A percentile compares a stretch with the other conserved stretches of the same genome.
phyloP scores from a whole-genome alignment of 2,113 vertebrate species.

The Bubo scandiacus region DNA sequence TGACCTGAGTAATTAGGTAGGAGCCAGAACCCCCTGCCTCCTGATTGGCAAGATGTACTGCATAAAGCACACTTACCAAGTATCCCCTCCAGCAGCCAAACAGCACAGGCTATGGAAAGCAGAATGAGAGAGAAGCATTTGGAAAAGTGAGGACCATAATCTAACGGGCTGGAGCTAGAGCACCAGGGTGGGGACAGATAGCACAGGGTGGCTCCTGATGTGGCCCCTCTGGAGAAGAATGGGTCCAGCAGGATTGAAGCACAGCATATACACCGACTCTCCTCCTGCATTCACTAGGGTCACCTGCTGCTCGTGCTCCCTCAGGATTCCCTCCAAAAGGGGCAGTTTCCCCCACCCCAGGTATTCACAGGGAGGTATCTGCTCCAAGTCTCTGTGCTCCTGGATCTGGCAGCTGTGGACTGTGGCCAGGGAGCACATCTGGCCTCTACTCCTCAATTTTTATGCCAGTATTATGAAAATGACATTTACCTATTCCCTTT shows the following conservation, averaged over 20 bases:
- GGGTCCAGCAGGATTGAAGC: background rate
- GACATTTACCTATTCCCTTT: conserved; percentile 15
- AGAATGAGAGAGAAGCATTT: background rate
- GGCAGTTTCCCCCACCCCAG: background rate
- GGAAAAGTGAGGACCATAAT: background rate
- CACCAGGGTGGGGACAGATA: background rate
- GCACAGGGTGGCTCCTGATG: background rate
- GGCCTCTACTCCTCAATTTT: background rate
- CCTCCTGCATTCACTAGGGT: rapidly evolving
- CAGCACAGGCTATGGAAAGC: background rate
- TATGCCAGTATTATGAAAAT: background rate
- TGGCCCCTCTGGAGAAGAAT: background rate
- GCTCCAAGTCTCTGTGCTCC: background rate
- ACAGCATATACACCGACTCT: rapidly evolving
- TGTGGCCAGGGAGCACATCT: background rate
- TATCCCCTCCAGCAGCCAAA: background rate
- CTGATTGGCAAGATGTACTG: background rate
- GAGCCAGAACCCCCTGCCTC: conserved; percentile 21
- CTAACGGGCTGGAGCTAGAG: background rate
- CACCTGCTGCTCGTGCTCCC: background rate
- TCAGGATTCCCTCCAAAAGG: background rate
- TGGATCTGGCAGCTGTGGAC: background rate
- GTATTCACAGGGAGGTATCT: background rate
- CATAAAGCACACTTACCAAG: background rate
- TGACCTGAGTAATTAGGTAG: conserved; percentile 64